These are phyloP conservation scores for Brachionus koreanus DNA, from an alignment of 1,140 invertebrate species.

Conservation along the genomic window DNA sequence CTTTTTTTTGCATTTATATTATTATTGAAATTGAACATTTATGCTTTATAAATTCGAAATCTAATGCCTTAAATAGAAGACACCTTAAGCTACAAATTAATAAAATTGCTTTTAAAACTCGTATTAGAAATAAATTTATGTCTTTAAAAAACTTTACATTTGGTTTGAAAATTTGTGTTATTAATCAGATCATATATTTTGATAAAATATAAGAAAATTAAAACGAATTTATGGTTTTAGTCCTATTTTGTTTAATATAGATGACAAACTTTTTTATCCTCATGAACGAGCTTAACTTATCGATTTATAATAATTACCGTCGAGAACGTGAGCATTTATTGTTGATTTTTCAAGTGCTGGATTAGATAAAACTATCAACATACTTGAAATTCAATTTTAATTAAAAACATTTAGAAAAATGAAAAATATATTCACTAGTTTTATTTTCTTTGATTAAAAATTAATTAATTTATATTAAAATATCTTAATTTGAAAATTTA, in stretches of 20 bases:
- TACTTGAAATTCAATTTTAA: neutral
- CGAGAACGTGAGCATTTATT: neutral
- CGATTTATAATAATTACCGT: neutral
- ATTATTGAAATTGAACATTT: too few species aligned
- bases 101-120: neutral
- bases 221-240: neutral
- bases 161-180: neutral
- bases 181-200: neutral
- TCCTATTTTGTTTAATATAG: neutral
- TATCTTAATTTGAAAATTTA: too few species aligned
- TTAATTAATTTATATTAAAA: neutral
- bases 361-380: neutral
- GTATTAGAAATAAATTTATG: neutral
- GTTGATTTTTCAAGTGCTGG: neutral
- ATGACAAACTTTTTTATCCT: neutral
- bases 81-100: too few species aligned
- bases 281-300: neutral
- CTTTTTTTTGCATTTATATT: neutral
- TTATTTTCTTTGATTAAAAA: too few species aligned
- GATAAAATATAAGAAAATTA: too few species aligned
- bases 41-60: neutral
- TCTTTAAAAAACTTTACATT: neutral
- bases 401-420: too few species aligned
- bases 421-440: too few species aligned
- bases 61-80: neutral